Evolutionary conservation across 2,888 invertebrate species (phyloP).

Genomic region (Dryocosmus kuriphilus): DNA sequence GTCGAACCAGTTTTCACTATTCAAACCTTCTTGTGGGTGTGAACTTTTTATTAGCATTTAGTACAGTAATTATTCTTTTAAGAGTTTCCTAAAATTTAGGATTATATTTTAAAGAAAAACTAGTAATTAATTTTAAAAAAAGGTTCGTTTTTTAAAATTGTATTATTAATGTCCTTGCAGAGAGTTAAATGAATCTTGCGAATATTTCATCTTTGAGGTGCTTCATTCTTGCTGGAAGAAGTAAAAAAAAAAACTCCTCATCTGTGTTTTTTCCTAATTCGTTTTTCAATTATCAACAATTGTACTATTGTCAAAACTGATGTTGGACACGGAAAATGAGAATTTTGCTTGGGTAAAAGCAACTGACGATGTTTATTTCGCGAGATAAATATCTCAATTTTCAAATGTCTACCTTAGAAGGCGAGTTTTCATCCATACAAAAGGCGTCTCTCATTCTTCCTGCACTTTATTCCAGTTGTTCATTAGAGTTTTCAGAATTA

Average conservation of each 20-base stretch:
- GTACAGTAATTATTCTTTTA: constrained; percentile 9
- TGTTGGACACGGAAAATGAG: constrained; percentile 4
- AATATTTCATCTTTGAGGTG: not conserved
- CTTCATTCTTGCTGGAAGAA: not conserved
- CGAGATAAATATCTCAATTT: constrained; percentile 36
- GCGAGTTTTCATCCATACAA: constrained; percentile 28
- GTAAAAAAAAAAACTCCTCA: not conserved
- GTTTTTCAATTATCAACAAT: not conserved
- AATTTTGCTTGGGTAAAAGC: constrained; percentile 14
- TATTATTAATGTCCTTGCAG: not conserved
- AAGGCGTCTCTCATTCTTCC: constrained; percentile 18
- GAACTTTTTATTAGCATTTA: constrained; percentile 1
- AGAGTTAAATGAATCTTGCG: too few relatives aligned
- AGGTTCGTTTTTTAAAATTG: too few relatives aligned
- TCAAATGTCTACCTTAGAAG: constrained; percentile 13
- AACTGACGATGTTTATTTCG: constrained; percentile 30
- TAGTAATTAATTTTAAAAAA: too few relatives aligned
- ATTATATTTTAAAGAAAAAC: not conserved
- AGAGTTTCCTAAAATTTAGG: not conserved
- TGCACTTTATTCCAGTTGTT: constrained; percentile 26
- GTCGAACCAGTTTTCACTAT: constrained; percentile 17
- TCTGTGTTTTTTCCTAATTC: not conserved
- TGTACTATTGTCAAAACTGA: not conserved
- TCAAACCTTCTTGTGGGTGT: not conserved
- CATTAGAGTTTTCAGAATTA: constrained; percentile 34